Evolutionary conservation across 1,140 invertebrate genomes (phyloP).

Genomic region (Parapsyche elsis): DNA sequence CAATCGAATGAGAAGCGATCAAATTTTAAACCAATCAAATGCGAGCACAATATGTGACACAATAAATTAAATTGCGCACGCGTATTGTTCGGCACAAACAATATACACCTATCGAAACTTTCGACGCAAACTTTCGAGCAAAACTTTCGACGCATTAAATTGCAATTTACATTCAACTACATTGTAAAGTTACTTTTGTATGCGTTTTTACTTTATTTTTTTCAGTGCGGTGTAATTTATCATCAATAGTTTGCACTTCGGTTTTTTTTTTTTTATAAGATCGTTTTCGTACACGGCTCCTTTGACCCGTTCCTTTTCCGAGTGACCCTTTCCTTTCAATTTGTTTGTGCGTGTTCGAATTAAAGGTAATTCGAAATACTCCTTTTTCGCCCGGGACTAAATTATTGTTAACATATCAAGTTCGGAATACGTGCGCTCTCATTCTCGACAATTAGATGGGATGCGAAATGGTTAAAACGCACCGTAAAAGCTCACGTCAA

Average conservation of each 20-base stretch:
- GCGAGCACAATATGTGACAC: too few relatives aligned
- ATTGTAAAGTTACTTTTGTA: neutral
- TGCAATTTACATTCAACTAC: neutral
- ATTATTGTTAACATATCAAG: slow-evolving; percentile 21
- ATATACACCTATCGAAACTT: too few relatives aligned
- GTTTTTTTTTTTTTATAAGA: neutral
- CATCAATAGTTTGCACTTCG: neutral
- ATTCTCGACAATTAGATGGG: slow-evolving; percentile 19
- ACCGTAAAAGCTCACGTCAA: neutral
- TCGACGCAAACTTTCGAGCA: too few relatives aligned
- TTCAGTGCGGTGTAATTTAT: neutral
- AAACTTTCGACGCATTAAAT: too few relatives aligned
- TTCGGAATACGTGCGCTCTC: slow-evolving; percentile 5
- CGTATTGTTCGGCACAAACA: too few relatives aligned
- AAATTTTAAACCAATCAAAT: too few relatives aligned
- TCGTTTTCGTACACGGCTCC: neutral
- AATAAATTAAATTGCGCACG: too few relatives aligned
- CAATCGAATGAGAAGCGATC: too few relatives aligned
- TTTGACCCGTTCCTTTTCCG: slow-evolving; percentile 18
- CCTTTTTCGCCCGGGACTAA: slow-evolving; percentile 2
- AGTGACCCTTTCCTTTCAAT: slow-evolving; percentile 26
- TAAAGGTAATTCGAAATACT: slow-evolving; percentile 29
- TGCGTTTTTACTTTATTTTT: too few relatives aligned
- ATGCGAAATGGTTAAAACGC: neutral
- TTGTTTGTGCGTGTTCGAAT: slow-evolving; percentile 32